Base-by-base conservation (phyloP, 2,797 vertebrate genomes). In the Eospalax fontanierii region DNA sequence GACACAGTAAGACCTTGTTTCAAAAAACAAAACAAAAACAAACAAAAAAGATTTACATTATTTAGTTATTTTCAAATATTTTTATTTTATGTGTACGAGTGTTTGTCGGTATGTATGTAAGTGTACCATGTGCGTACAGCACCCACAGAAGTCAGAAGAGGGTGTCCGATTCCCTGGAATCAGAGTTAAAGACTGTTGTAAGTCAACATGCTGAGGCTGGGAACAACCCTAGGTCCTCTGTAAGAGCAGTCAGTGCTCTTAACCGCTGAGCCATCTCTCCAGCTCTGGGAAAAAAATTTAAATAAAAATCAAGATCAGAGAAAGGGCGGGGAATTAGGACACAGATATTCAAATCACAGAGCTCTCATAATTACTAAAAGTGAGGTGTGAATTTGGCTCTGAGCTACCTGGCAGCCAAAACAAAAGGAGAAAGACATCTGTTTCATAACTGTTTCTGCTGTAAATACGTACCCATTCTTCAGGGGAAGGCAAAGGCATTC, bases 401-500 rank as follows among this genome's bases (percentile, higher is more conserved):
- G 91, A 84, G 91, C 24, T 84, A 95, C 94, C 93, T 65, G 91
- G 76, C 35, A 79, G 76, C 81, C 89, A 82, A 89, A 87, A 80
- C 40, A 54, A 94, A 46, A 90, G 70, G 71, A 85, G 43, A 91
- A 95, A 95, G 54, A 70, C 90, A 91, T 43, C 21, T 79, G 28
- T 81, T 91, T 75, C 26, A n/a, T 75, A 89, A 95, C 26, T 93
- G 89, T 89, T 66, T 57, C 54, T 78, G 76, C 89, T 43, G 66
- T 83, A 73, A 96, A 93, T n/a, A 76, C 59, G 57, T 1, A 26
- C 73, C 81, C 61, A 4, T 61, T 74, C 82, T 71, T 85, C 78
- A 66, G 28, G 57, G 46, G 35, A 68, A 70, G 90, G 74, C 21
- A 30, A 40, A 46, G 33, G 71, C 59, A 63, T 66, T 86, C 38